phyloP scores from a whole-genome alignment of 2,113 vertebrate species.

The Leucopsar rothschildi region DNA sequence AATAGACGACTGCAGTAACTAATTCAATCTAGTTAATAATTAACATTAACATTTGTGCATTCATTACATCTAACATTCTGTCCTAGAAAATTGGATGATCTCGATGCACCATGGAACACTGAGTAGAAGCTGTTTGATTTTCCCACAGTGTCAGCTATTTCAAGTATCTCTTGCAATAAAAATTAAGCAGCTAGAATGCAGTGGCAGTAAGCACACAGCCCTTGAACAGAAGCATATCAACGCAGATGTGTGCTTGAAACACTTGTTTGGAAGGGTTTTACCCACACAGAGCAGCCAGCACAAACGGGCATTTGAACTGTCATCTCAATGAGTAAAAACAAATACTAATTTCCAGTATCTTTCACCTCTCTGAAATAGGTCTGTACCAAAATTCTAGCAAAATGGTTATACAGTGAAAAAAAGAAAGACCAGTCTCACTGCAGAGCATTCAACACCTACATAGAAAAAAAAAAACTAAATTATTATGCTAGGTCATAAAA shows the following conservation, averaged over 20 bases:
- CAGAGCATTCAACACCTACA: neutral
- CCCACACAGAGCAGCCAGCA: neutral
- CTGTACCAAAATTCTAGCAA: neutral
- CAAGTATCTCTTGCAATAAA: neutral
- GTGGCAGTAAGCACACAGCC: neutral
- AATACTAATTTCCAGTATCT: neutral
- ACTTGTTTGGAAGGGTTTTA: neutral
- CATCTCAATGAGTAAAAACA: neutral
- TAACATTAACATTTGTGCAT: constrained; percentile 23
- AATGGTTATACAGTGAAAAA: neutral
- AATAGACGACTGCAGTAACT: neutral
- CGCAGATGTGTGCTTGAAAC: neutral
- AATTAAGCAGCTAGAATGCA: neutral
- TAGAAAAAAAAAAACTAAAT: neutral
- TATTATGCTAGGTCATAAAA: neutral
- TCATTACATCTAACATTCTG: neutral
- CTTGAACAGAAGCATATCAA: neutral
- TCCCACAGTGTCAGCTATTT: neutral
- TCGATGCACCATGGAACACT: neutral
- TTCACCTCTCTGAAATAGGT: neutral
- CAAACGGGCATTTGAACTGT: neutral
- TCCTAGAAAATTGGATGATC: constrained; percentile 25
- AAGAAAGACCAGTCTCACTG: neutral
- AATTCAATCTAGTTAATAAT: constrained; percentile 50
- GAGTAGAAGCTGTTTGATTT: neutral